Conservation (phyloP, 2,113 vertebrate species). For the Tachuris rubrigastra region DNA sequence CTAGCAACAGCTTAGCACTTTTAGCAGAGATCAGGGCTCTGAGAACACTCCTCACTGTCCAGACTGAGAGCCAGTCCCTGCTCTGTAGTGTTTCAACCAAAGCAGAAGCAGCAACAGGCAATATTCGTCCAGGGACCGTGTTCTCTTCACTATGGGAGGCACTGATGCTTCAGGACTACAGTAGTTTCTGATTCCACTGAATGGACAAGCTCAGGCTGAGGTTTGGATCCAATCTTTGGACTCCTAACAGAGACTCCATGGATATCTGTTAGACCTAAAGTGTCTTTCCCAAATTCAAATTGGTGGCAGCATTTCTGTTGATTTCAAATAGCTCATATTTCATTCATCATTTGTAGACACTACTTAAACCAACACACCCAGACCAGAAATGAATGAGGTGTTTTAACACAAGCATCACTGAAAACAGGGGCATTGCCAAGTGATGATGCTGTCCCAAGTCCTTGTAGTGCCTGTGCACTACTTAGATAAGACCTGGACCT, state of each 20-base stretch:
- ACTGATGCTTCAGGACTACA: not conserved
- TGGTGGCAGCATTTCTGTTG: not conserved
- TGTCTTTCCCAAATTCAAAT: not conserved
- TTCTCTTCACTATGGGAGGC: not conserved
- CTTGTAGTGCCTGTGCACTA: not conserved
- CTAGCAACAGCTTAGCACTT: not conserved
- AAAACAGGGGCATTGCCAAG: not conserved
- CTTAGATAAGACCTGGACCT: not conserved
- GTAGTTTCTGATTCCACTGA: not conserved
- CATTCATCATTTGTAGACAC: not conserved
- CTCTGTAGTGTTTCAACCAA: not conserved
- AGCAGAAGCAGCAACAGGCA: not conserved
- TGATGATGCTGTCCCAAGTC: too few relatives aligned
- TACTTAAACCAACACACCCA: not conserved
- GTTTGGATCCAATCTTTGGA: not conserved
- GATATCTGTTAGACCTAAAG: not conserved
- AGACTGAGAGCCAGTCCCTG: not conserved
- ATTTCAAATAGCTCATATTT: not conserved
- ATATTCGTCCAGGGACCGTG: not conserved
- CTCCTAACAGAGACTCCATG: not conserved
- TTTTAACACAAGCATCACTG: not conserved
- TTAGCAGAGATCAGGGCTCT: not conserved
- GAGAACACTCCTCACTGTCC: not conserved
- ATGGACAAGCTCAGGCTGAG: not conserved
- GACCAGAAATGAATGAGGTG: not conserved